Conservation (phyloP, 2,113 vertebrate species). For the Peromyscus polionotus region DNA sequence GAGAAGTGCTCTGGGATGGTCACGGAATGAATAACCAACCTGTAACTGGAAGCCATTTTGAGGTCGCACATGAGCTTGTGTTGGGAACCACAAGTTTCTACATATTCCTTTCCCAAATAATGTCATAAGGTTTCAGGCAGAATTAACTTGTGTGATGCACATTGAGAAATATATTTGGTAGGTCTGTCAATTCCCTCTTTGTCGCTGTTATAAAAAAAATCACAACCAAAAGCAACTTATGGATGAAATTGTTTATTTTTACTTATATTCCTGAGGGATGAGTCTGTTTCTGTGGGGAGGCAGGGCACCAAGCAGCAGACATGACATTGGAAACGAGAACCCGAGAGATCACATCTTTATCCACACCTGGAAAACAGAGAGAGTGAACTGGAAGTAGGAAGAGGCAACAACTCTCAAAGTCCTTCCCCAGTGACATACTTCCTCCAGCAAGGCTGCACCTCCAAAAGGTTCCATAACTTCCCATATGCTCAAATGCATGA, state of each 20-base stretch:
- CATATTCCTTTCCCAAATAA: background rate
- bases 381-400: background rate
- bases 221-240: background rate
- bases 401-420: background rate
- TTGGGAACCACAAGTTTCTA: background rate
- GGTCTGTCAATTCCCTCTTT: background rate
- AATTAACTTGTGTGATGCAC: background rate
- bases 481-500: background rate
- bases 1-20: background rate
- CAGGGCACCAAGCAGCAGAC: background rate
- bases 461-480: background rate
- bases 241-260: background rate
- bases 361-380: too few relatives aligned
- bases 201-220: background rate
- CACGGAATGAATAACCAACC: too few relatives aligned
- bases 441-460: background rate
- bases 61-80: background rate
- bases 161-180: background rate
- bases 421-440: background rate
- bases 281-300: background rate
- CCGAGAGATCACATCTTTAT: background rate
- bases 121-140: background rate
- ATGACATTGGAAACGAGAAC: background rate
- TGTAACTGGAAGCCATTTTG: background rate
- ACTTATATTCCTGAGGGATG: background rate